Percentiles rank a stretch among this genome's conserved stretches.
Conservation (phyloP, 2,113 vertebrate genomes). For the Vulpes lagopus region DNA sequence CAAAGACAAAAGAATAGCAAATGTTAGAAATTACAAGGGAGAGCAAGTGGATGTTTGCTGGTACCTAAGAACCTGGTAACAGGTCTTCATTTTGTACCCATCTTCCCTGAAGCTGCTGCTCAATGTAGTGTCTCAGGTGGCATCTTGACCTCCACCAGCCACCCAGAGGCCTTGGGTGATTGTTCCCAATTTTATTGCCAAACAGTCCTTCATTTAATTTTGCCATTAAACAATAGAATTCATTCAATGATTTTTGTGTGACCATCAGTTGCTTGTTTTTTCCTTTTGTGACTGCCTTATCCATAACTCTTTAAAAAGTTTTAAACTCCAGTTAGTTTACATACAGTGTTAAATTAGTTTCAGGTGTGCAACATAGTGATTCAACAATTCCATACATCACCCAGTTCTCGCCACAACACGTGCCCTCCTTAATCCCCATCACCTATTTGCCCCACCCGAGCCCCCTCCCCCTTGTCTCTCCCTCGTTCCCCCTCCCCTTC, state of each 20-base stretch:
- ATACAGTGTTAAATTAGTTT: background rate
- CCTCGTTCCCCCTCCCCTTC: background rate
- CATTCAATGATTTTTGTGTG: background rate
- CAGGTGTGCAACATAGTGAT: background rate
- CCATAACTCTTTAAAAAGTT: background rate
- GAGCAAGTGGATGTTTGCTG: background rate
- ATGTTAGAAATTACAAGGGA: background rate
- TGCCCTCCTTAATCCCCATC: background rate
- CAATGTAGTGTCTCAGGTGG: background rate
- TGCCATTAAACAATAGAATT: background rate
- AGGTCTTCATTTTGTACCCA: background rate
- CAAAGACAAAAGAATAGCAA: constrained; percentile 55
- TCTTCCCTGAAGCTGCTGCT: background rate
- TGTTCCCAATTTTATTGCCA: background rate
- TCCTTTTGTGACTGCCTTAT: background rate
- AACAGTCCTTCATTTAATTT: background rate
- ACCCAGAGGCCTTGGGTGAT: background rate
- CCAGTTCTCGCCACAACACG: background rate
- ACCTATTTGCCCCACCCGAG: background rate
- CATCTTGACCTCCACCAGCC: background rate
- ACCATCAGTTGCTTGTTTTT: background rate
- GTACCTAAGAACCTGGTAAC: no score
- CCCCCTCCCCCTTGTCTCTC: background rate
- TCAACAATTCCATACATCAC: background rate
- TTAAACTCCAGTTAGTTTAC: background rate